Percentiles rank a stretch among this genome's conserved stretches.
Evolutionary conservation across 2,113 vertebrate genomes (phyloP).

Genomic region (Paratilapia polleni): DNA sequence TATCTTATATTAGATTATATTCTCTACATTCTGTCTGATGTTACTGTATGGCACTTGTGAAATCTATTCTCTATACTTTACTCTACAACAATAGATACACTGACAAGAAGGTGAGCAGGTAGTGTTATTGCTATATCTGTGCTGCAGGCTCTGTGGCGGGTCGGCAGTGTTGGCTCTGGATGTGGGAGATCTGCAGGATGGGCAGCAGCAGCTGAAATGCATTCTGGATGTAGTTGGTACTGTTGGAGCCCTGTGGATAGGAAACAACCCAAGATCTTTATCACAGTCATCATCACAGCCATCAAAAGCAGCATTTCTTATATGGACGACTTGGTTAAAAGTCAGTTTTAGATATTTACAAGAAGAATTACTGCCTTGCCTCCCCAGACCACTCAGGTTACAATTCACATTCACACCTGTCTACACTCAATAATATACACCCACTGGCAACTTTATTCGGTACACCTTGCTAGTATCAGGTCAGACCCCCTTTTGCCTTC

Average conservation of each 20-base stretch:
- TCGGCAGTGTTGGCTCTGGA: slow-evolving; percentile 80
- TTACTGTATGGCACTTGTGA: slow-evolving; percentile 31
- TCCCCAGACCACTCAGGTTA: too few relatives aligned
- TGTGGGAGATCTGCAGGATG: slow-evolving; percentile 90
- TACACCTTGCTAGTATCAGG: too few relatives aligned
- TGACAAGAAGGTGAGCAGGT: slow-evolving; percentile 35
- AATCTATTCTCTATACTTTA: slow-evolving; percentile 33
- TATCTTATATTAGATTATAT: slow-evolving; percentile 21
- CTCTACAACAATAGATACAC: slow-evolving; percentile 65
- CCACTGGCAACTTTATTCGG: too few relatives aligned
- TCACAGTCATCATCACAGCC: neutral
- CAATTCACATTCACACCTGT: too few relatives aligned
- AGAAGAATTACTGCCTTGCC: too few relatives aligned
- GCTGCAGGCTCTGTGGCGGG: slow-evolving; percentile 47
- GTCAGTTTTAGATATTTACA: too few relatives aligned
- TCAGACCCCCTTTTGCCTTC: too few relatives aligned
- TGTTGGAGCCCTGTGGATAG: slow-evolving; percentile 88
- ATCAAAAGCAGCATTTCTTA: neutral
- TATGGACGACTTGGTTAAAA: too few relatives aligned
- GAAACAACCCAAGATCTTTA: slow-evolving; percentile 10
- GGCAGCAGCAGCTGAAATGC: slow-evolving; percentile 95
- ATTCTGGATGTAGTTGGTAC: slow-evolving; percentile 90
- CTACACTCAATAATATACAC: too few relatives aligned
- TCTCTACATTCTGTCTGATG: neutral
- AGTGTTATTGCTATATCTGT: slow-evolving; percentile 59